Base-by-base conservation (phyloP, 2,113 vertebrate genomes). In the Menidia beryllina region DNA sequence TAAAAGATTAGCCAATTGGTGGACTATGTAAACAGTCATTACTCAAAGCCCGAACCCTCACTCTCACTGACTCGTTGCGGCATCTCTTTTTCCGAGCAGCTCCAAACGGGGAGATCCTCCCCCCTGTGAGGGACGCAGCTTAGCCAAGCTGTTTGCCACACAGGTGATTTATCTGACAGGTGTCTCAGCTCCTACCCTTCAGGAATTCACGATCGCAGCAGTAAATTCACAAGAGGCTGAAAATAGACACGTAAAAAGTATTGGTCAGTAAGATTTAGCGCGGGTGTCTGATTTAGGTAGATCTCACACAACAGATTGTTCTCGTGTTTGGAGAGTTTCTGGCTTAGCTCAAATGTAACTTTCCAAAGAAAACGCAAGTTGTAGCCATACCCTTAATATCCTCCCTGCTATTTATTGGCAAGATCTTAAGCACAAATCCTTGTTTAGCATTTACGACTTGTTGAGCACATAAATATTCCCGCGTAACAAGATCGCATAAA, bases 401-500 rank as follows among this genome's bases (percentile, higher is more conserved):
- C 70, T 43, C 21, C 27, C 20, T 20, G 14, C 13, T 45, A 52
- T 81, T 68, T 69, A 43, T 55, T 69, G 72, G 25, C 47, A 56
- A 62, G 39, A 75, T 58, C 51, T 84, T 27, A 25, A 74, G 36
- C 64, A 52, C 39, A 60, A 52, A 47, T 6, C 26, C 48, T 65
- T 77, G 58, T 69, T 66, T 66, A 39, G 56, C 69, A 53, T 90
- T 76, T 78, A 78, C 78, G 72, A 77, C 54, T 79, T 83, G 66
- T 77, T 75, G 64, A 78, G 48, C 64, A 20, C 74, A 68, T 84
- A 75, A 78, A 88, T 83, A 86, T 67, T 60, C 56, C 70, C 57
- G 64, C 53, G 57, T 39, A 79, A 78, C 79, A 74, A 83, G 65
- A 65, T 58, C 69, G 43, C 30, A 79, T 89, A 88, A 89, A 89